These are phyloP conservation scores for Ia io DNA, from an alignment of 2,113 vertebrate genomes.

Conservation along the genomic window DNA sequence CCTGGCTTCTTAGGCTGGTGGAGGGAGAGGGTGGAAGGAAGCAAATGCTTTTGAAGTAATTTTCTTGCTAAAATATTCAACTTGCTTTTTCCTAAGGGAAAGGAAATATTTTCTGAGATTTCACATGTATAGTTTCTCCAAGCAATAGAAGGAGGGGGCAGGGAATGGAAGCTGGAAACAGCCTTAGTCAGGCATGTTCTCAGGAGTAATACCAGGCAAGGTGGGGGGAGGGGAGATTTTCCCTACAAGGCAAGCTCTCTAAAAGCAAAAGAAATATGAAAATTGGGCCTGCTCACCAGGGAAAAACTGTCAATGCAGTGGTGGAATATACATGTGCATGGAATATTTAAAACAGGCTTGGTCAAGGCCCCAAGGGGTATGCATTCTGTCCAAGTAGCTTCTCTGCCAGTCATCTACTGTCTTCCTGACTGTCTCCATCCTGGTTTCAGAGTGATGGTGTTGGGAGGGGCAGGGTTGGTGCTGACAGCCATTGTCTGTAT, in stretches of 20 bases:
- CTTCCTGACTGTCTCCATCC: not conserved
- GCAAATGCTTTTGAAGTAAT: conserved; percentile 63
- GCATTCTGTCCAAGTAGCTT: not conserved
- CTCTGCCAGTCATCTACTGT: not conserved
- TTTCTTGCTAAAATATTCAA: conserved; percentile 64
- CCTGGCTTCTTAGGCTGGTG: not conserved
- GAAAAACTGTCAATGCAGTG: not conserved
- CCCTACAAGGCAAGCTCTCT: not conserved
- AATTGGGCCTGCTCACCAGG: not conserved
- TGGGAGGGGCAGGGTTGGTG: not conserved
- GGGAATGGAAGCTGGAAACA: conserved; percentile 21
- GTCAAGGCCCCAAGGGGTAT: not conserved
- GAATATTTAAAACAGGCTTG: conserved; percentile 22
- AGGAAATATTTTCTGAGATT: conserved; percentile 57
- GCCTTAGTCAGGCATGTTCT: conserved; percentile 44
- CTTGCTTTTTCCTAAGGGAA: conserved; percentile 25
- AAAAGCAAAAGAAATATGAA: conserved; percentile 45
- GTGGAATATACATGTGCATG: not conserved
- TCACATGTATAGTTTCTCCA: conserved; percentile 6
- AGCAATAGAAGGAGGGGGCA: conserved; percentile 14
- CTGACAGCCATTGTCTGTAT: not conserved
- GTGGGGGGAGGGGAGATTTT: not conserved
- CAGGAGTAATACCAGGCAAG: not conserved
- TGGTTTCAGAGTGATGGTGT: not conserved
- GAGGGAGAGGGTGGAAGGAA: conserved; percentile 16